These are phyloP conservation scores for Limenitis camilla DNA, from an alignment of 2,888 invertebrate genomes.

Conservation along the genomic window DNA sequence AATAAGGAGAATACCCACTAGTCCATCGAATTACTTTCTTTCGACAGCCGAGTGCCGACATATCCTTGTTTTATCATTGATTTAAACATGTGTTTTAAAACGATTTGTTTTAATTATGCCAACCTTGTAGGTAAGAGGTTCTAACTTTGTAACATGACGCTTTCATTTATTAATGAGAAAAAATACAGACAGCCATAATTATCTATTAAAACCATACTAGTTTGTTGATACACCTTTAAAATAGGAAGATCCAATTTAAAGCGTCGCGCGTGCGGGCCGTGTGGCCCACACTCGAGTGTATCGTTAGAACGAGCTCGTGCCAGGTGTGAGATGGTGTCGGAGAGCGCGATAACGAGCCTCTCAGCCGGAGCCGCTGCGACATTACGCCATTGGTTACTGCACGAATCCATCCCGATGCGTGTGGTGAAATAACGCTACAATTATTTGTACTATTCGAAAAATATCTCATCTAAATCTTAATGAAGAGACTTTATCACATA, in stretches of 20 bases:
- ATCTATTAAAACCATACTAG: background rate
- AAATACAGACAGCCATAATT: too few relatives aligned
- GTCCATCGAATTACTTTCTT: too few relatives aligned
- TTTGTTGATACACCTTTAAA: slow-evolving; percentile 5
- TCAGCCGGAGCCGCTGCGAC: slow-evolving; percentile 20
- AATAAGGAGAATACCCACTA: too few relatives aligned
- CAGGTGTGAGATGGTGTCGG: slow-evolving; percentile 29
- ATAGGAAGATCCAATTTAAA: slow-evolving; percentile 6
- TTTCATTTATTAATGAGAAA: too few relatives aligned
- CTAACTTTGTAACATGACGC: too few relatives aligned
- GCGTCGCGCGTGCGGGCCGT: slow-evolving; percentile 4
- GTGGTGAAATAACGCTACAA: background rate
- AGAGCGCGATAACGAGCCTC: slow-evolving; percentile 38
- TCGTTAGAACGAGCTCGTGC: slow-evolving; percentile 29
- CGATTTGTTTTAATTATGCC: too few relatives aligned
- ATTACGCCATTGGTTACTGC: slow-evolving; percentile 8
- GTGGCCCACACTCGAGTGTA: slow-evolving; percentile 17
- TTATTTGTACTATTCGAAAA: background rate
- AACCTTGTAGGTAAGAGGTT: too few relatives aligned
- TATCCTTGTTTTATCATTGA: too few relatives aligned
- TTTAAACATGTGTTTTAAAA: too few relatives aligned
- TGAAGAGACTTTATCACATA: too few relatives aligned
- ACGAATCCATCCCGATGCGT: slow-evolving; percentile 10
- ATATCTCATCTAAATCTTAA: background rate
- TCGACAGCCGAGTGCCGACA: too few relatives aligned